Conservation (phyloP, 2,113 vertebrate species). For the Pedetes capensis region DNA sequence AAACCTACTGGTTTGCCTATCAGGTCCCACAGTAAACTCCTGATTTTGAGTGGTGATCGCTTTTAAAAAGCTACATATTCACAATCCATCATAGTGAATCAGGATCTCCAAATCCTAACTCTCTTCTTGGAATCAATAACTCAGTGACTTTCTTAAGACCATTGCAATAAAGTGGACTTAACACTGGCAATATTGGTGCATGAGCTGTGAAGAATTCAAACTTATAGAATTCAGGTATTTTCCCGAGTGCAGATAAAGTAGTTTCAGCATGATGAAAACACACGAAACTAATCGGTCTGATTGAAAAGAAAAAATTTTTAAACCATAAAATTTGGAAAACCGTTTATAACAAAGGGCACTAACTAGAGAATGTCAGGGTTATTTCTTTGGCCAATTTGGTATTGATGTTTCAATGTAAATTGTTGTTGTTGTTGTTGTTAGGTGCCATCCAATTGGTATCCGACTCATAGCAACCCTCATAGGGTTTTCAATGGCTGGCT, state of each 20-base stretch:
- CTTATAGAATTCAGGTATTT: slow-evolving; percentile 38
- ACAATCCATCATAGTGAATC: background rate
- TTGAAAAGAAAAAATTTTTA: slow-evolving; percentile 77
- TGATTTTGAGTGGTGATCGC: background rate
- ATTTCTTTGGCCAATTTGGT: slow-evolving; percentile 79
- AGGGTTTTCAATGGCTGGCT: too few relatives aligned
- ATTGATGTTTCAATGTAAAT: slow-evolving; percentile 79
- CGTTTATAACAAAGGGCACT: slow-evolving; percentile 76
- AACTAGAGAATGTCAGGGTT: slow-evolving; percentile 77
- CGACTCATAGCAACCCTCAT: too few relatives aligned
- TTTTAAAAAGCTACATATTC: background rate
- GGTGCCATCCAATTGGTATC: too few relatives aligned
- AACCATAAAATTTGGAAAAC: slow-evolving; percentile 78
- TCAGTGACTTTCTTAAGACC: slow-evolving; percentile 39
- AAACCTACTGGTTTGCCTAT: background rate
- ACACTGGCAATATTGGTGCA: slow-evolving; percentile 39
- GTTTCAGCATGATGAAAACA: slow-evolving; percentile 66
- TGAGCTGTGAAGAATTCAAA: slow-evolving; percentile 72
- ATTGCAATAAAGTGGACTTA: background rate
- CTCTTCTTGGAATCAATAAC: slow-evolving; percentile 45
- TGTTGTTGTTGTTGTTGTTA: too few relatives aligned
- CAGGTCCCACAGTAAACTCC: background rate
- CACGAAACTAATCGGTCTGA: slow-evolving; percentile 68
- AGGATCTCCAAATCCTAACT: background rate
- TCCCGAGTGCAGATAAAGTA: slow-evolving; percentile 20